Evolutionary conservation across 2,888 invertebrate species (phyloP).

Genomic region (Drosophila kuntzei): DNA sequence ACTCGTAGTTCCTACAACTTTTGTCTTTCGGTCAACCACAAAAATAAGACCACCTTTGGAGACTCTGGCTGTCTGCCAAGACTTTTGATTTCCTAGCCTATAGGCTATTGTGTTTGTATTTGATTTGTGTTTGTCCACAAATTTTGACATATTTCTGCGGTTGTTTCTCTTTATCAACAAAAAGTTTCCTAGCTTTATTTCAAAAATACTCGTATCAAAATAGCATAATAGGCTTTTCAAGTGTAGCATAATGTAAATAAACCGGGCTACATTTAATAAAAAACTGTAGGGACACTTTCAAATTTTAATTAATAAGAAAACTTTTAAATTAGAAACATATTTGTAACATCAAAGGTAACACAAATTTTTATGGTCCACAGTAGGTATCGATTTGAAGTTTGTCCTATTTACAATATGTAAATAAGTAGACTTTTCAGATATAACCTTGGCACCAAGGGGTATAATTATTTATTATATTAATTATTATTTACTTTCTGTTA

Average conservation of each 20-base stretch:
- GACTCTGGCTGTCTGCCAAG: slow-evolving; percentile 24
- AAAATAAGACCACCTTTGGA: slow-evolving; percentile 39
- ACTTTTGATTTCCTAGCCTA: slow-evolving; percentile 3
- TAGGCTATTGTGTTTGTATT: slow-evolving; percentile 32
- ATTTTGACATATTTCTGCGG: slow-evolving; percentile 18
- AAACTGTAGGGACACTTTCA: background rate
- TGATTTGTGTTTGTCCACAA: slow-evolving; percentile 38
- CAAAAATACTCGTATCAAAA: background rate
- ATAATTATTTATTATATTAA: too few relatives aligned
- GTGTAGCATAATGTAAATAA: slow-evolving; percentile 33
- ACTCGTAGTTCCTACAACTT: slow-evolving; percentile 25
- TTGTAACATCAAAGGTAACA: slow-evolving; percentile 49
- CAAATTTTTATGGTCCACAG: slow-evolving; percentile 22
- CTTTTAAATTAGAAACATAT: slow-evolving; percentile 39
- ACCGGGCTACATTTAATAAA: slow-evolving; percentile 1
- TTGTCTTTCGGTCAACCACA: slow-evolving; percentile 21
- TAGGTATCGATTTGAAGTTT: slow-evolving; percentile 17
- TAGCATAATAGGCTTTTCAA: slow-evolving; percentile 24
- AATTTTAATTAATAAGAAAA: slow-evolving; percentile 17
- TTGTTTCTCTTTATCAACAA: background rate
- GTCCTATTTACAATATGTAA: too few relatives aligned
- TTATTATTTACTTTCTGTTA: background rate
- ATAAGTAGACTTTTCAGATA: too few relatives aligned
- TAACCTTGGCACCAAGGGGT: too few relatives aligned
- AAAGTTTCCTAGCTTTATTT: slow-evolving; percentile 10